Evolutionary conservation across 2,113 vertebrate species (phyloP).

Genomic region (Chauna torquata): DNA sequence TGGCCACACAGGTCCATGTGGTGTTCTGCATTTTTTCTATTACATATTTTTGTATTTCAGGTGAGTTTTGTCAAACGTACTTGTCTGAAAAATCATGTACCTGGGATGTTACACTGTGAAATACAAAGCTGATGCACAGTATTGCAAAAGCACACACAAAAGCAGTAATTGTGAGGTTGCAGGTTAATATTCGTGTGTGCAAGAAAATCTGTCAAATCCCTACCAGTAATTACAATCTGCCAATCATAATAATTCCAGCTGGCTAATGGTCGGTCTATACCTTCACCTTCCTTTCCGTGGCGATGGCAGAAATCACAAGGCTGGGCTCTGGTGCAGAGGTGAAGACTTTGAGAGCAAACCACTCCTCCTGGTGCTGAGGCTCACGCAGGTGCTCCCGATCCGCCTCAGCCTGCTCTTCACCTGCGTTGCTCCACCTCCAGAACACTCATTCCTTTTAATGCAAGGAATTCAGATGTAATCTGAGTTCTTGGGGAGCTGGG

Average conservation of each 20-base stretch:
- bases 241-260: not conserved
- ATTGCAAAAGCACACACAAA: not conserved
- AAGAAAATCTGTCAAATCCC: not conserved
- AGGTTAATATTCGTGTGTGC: not conserved
- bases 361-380: not conserved
- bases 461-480: fast-evolving
- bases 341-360: not conserved
- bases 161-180: not conserved
- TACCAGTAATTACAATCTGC: not conserved
- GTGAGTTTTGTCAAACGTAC: not conserved
- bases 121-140: not conserved
- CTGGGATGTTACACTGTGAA: fast-evolving
- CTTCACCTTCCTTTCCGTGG: not conserved
- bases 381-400: not conserved
- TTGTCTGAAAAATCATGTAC: not conserved
- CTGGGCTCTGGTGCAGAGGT: not conserved
- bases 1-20: fast-evolving
- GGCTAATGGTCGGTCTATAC: not conserved
- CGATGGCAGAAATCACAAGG: fast-evolving
- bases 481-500: not conserved
- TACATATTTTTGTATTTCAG: not conserved
- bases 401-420: not conserved
- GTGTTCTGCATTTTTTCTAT: not conserved
- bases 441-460: not conserved
- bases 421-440: fast-evolving